Base-by-base conservation (phyloP, 1,140 invertebrate species). In the Parasteatoda tepidariorum region DNA sequence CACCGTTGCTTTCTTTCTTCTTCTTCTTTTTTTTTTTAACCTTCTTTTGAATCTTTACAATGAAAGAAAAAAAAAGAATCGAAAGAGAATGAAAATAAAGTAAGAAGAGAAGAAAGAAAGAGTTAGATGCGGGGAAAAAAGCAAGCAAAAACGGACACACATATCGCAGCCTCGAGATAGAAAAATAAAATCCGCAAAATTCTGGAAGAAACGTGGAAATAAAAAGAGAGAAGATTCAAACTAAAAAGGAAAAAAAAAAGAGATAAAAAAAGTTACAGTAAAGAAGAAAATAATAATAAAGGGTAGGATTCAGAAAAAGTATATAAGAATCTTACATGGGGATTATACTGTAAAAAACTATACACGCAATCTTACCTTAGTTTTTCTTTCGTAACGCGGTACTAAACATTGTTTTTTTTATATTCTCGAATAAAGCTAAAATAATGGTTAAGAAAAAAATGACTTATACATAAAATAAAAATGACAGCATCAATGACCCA, bases 331-430 rank as follows among this genome's bases (percentile, higher is more conserved):
- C 66, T 70, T 61, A 61, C 78, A 70, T 82, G 54, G 55, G 66
- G n/a, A 61, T 33, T 13, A 18, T 71, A 82, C 61, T 31, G 28
- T 70, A 38, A 57, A 82, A 82, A 64, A 82, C 9, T 48, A 13
- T 34, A 81, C 75, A 67, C 78, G 70, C 66, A 70, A 70, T 48
- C 78, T 82, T 82, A 82, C 78, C 66, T 82, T 82, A 82, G 78
- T 82, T 82, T 78, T 82, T 61, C 62, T 71, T 82, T 57, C 13
- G 55, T 82, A 71, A 82, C 71, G 78, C 66, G 67, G 78, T 55
- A 71, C 28, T 70, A 64, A 82, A 82, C 78, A 82, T 70, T 71
- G 55, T 31, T 68, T 82, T 82, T 82, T 82, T 82, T 68, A 48
- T 62, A 68, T 78, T 59, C 59, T 78, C 66, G 74, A 54, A 34